Percentiles rank a stretch among this genome's conserved stretches.
These are phyloP conservation scores for Meloidogyne floridensis DNA, from an alignment of 1,140 invertebrate species.

Conservation along the genomic window DNA sequence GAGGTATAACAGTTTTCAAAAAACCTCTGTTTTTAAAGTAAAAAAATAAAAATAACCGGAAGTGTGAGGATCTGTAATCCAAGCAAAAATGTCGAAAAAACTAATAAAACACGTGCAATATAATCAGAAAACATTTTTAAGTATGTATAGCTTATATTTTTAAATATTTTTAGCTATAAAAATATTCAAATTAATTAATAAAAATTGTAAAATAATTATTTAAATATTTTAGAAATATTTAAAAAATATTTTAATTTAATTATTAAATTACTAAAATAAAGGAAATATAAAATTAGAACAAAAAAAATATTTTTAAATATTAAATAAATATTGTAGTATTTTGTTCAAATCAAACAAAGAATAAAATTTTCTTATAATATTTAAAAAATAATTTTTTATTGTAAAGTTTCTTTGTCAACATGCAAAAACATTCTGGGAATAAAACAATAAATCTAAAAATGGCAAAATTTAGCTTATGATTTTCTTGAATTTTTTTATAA, in stretches of 20 bases:
- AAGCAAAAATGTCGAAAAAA: neutral
- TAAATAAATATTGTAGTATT: too few relatives aligned
- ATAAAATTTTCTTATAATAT: neutral
- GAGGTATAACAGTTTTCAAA: too few relatives aligned
- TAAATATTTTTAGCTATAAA: too few relatives aligned
- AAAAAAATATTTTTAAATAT: too few relatives aligned
- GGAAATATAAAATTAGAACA: too few relatives aligned
- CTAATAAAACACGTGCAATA: neutral
- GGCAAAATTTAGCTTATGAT: neutral
- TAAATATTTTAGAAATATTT: neutral
- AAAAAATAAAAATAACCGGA: neutral
- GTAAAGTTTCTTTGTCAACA: too few relatives aligned
- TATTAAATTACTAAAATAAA: neutral
- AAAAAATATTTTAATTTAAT: neutral
- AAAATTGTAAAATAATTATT: too few relatives aligned
- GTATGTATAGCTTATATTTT: too few relatives aligned
- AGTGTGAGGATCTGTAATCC: neutral
- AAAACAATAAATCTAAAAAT: constrained; percentile 2
- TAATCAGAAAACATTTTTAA: neutral
- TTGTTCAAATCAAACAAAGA: too few relatives aligned
- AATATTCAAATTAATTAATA: too few relatives aligned
- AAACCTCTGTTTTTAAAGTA: too few relatives aligned
- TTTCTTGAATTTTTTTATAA: too few relatives aligned
- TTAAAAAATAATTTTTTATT: neutral
- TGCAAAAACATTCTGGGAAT: neutral